These are phyloP conservation scores for zebrafish (Danio rerio) DNA, from an alignment of 2,113 vertebrate genomes.

Conservation along the genomic window DNA sequence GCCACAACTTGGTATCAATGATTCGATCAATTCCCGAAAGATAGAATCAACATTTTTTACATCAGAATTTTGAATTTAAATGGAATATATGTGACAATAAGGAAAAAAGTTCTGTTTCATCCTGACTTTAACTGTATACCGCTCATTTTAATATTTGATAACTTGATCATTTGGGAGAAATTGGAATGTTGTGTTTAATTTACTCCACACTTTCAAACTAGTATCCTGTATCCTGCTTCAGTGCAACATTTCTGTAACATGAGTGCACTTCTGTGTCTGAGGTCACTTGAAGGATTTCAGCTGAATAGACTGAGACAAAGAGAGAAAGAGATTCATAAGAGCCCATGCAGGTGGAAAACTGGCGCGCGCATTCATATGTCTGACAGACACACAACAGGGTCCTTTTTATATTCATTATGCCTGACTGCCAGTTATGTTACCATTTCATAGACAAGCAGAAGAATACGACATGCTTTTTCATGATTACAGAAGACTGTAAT, in stretches of 20 bases:
- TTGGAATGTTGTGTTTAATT: neutral
- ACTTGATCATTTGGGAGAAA: neutral
- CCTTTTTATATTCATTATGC: constrained; percentile 55
- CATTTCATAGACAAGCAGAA: constrained; percentile 25
- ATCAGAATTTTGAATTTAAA: too few species aligned
- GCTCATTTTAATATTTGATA: neutral
- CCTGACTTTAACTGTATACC: too few species aligned
- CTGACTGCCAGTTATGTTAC: constrained; percentile 20
- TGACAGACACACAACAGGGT: constrained; percentile 33
- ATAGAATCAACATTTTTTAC: too few species aligned
- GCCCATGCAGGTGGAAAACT: constrained; percentile 14
- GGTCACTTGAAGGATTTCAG: constrained; percentile 39
- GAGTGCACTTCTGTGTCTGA: constrained; percentile 4
- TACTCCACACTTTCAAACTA: neutral
- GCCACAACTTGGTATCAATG: too few species aligned
- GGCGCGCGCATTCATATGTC: constrained; percentile 31
- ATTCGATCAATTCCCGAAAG: too few species aligned
- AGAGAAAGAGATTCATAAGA: constrained; percentile 28
- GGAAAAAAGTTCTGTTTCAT: too few species aligned
- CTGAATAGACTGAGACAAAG: constrained; percentile 42
- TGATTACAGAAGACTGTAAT: constrained; percentile 10
- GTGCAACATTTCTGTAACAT: neutral
- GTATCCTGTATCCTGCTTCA: neutral
- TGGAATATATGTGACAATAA: too few species aligned
- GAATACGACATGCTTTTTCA: constrained; percentile 45